Conservation (phyloP, 2,888 invertebrate genomes). For the Amphipyra berbera region DNA sequence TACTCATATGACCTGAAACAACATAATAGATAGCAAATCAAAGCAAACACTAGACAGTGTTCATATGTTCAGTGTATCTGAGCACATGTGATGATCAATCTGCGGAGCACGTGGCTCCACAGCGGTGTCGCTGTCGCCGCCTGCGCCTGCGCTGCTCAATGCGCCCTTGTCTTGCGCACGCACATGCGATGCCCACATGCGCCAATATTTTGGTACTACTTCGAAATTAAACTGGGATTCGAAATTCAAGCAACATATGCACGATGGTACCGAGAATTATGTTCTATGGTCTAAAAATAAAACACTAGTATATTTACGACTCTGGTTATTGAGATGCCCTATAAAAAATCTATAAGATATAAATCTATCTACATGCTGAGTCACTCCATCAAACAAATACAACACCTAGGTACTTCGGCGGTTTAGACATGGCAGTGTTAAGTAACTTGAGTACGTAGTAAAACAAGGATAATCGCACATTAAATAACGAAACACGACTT, state of each 20-base stretch:
- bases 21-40: slow-evolving; percentile 51
- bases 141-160: slow-evolving; percentile 69
- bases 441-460: slow-evolving; percentile 26
- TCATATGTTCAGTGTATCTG: slow-evolving; percentile 39
- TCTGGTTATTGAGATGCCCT: neutral
- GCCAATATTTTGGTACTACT: slow-evolving; percentile 56
- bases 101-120: slow-evolving; percentile 80
- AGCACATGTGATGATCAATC: slow-evolving; percentile 73
- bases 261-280: neutral
- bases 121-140: slow-evolving; percentile 66
- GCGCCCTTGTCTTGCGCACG: slow-evolving; percentile 76
- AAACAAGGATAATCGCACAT: slow-evolving; percentile 37
- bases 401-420: slow-evolving; percentile 25
- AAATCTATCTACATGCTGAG: slow-evolving; percentile 44
- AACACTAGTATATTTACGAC: too few species aligned
- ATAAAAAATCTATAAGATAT: slow-evolving; percentile 19
- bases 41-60: slow-evolving; percentile 59
- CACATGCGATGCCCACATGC: slow-evolving; percentile 82
- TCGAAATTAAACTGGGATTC: slow-evolving; percentile 20
- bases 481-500: slow-evolving; percentile 31
- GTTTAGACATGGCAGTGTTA: slow-evolving; percentile 29
- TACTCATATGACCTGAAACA: slow-evolving; percentile 29
- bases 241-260: slow-evolving; percentile 1
- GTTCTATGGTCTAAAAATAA: slow-evolving; percentile 10
- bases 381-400: slow-evolving; percentile 46